Conservation (phyloP, 1,140 invertebrate genomes). For the Drosophila takahashii region DNA sequence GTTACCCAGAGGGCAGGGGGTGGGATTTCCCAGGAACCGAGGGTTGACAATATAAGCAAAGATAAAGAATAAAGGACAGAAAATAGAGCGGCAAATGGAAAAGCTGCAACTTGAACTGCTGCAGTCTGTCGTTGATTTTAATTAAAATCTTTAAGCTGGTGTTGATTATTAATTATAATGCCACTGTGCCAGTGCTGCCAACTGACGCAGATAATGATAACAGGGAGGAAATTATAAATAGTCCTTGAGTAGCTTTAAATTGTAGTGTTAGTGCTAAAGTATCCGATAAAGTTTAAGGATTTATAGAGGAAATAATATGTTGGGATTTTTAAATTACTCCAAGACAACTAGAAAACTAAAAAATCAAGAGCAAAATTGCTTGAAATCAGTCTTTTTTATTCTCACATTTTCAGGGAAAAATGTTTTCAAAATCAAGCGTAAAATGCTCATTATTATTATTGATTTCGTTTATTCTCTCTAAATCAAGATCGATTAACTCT, state of each 20-base stretch:
- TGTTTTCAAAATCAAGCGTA: too few species aligned
- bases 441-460: too few species aligned
- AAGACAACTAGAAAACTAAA: too few species aligned
- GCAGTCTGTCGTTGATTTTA: slow-evolving; percentile 55
- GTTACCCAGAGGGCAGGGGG: neutral
- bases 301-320: too few species aligned
- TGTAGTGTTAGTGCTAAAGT: neutral
- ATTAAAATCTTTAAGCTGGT: slow-evolving; percentile 72
- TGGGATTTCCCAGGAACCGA: neutral
- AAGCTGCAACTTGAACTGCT: slow-evolving; percentile 5
- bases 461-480: too few species aligned
- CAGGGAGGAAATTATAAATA: neutral
- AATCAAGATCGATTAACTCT: neutral
- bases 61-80: slow-evolving; percentile 44
- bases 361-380: too few species aligned
- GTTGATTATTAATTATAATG: slow-evolving; percentile 78
- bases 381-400: too few species aligned
- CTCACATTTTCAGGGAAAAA: too few species aligned
- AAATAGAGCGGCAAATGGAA: neutral
- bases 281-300: neutral
- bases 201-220: slow-evolving; percentile 5
- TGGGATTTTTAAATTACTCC: too few species aligned
- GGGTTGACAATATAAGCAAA: slow-evolving; percentile 26
- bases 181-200: slow-evolving; percentile 11
- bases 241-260: neutral